Base-by-base conservation (phyloP, 2,113 vertebrate species). In the Anser brachyrhynchus region DNA sequence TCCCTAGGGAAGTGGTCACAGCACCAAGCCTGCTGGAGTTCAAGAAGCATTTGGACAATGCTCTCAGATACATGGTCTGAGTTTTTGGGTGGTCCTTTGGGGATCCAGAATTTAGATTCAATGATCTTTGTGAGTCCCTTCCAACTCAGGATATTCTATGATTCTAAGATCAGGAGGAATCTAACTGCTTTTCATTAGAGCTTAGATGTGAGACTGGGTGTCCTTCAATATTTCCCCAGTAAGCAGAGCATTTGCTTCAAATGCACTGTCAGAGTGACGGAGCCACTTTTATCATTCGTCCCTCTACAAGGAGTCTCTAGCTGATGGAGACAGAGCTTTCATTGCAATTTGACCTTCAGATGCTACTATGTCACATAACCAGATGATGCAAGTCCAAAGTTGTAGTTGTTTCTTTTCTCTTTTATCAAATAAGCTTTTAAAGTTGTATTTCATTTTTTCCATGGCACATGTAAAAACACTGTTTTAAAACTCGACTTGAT, bases 401-500 rank as follows among this genome's bases (percentile, higher is more conserved):
- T 33, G 22, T 82, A 87, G n/a, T 37, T 46, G 11, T 79, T 84
- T 80, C 61, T 71, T 65, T 93, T 28, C 61, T 73, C 57, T 75
- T 82, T 20, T 35, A 57, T 64, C 71, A 57, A 69, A 20, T 18
- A 94, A 85, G 54, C 35, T 91, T 64, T 83, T 51, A 92, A 87
- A 66, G 44, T 18, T 90, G 57, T 75, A 72, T 46, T 84, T 89
- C 39, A 64, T 76, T 84, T 95, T 93, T 82, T n/a, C 6, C 6
- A 4, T 52, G 64, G 41, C 66, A 93, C 13, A 79, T 80, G 62
- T 87, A 79, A 96, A 70, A 12, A 21, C 35, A 77, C 5, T 77
- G 28, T 91, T 95, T 84, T 73, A 76, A 87, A 94, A 95, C 26
- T 81, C 89, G 93, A 94, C 23, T 28, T 91, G 85, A 94, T 93